phyloP scores from a whole-genome alignment of 2,113 vertebrate genomes.

The Macrotis lagotis region DNA sequence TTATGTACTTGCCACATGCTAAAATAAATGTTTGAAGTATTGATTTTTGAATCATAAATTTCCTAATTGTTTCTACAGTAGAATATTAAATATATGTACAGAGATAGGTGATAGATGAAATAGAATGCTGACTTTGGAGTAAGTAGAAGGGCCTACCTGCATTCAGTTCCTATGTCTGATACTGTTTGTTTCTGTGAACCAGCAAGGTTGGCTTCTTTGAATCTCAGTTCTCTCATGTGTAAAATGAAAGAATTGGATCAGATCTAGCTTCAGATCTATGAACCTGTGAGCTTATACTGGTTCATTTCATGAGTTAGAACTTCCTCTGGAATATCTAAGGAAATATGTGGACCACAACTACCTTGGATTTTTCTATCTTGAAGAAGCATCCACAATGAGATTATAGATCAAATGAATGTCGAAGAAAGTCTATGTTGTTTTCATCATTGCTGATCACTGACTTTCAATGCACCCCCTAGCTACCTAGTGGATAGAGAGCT shows the following conservation, averaged over 20 bases:
- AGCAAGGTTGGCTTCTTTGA: neutral
- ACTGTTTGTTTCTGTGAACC: neutral
- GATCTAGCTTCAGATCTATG: neutral
- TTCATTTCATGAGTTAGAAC: neutral
- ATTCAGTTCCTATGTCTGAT: neutral
- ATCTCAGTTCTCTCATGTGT: neutral
- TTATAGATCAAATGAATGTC: neutral
- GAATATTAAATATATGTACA: neutral
- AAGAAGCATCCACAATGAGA: neutral
- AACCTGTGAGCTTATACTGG: neutral
- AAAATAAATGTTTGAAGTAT: neutral
- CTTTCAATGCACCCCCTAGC: too few species aligned
- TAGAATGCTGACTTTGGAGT: neutral
- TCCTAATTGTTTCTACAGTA: neutral
- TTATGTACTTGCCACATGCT: neutral
- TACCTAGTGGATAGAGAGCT: neutral
- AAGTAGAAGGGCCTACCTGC: neutral
- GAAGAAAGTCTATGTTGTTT: neutral
- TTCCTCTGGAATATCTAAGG: neutral
- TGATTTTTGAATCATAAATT: neutral
- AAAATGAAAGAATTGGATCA: neutral
- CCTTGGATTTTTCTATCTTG: neutral
- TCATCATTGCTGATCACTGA: neutral
- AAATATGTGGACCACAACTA: neutral
- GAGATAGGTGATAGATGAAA: neutral